Conservation (phyloP, 2,113 vertebrate genomes). For the Mormyrus lacerda region DNA sequence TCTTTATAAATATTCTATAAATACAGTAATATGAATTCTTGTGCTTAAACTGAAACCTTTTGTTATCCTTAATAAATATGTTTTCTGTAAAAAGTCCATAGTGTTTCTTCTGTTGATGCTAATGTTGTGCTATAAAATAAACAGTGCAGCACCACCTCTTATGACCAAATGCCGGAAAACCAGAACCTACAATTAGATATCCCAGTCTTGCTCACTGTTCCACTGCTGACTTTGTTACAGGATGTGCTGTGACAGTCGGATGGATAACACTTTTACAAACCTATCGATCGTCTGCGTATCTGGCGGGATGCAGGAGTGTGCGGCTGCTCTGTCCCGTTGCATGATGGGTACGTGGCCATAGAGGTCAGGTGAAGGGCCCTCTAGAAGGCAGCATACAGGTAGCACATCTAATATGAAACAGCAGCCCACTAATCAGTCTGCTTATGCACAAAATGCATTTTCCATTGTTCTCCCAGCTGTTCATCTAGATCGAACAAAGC, state of each 20-base stretch:
- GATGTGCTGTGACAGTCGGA: not conserved
- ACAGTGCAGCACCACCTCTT: not conserved
- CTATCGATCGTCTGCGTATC: not conserved
- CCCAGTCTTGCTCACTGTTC: not conserved
- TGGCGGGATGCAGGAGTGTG: not conserved
- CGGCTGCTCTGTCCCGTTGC: not conserved
- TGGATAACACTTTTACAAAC: not conserved
- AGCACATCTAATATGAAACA: not conserved
- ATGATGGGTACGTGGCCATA: not conserved
- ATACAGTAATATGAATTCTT: not conserved
- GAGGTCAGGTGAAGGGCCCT: not conserved
- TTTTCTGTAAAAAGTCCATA: not conserved
- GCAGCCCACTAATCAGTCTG: not conserved
- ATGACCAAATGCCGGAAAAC: not conserved
- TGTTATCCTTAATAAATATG: conserved; percentile 10
- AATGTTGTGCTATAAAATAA: not conserved
- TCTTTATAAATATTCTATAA: not conserved
- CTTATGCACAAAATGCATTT: not conserved
- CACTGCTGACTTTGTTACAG: not conserved
- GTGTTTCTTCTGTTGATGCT: not conserved
- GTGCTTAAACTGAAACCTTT: not conserved
- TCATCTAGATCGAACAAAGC: not conserved
- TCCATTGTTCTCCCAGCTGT: not conserved
- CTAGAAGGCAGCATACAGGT: not conserved
- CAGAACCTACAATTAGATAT: not conserved